Base-by-base conservation (phyloP, 2,888 invertebrate genomes). In the Lycophotia porphyrea region DNA sequence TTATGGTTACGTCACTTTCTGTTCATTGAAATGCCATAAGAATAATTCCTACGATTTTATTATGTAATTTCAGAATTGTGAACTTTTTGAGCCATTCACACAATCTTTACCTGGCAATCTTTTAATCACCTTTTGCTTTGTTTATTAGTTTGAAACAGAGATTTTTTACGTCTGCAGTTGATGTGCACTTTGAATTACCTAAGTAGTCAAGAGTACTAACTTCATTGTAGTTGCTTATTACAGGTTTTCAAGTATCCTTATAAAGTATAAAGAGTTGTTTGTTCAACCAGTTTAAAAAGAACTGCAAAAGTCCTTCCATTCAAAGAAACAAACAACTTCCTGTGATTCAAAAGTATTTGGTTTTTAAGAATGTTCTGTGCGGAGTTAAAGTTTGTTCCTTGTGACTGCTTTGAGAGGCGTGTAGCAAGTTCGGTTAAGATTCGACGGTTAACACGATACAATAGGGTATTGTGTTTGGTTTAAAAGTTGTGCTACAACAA, bases 361-460 rank as follows among this genome's bases (percentile, higher is more conserved):
- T 84, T 80, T 84, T 44, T 70, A 67, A 55, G 66, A 70, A 81
- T 58, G 63, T 63, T 63, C 15, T n/a, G 65, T 73, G 13, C 21
- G 11, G 27, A 70, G 61, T 18, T 47, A 36, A 67, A 74, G 74
- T 71, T 84, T 49, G 58, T 66, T 84, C 58, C 74, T 84, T 84
- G 81, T 47, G 70, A 80, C 67, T 72, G 47, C 58, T 84, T 58
- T 73, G 58, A 72, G 64, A 21, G 13, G 36, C 55, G 34, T 67
- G 70, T 84, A 55, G 27, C 39, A 52, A 73, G 66, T 84, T 84
- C 42, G 27, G 34, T 58, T 79, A 63, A 58, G 55, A 74, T 52
- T 81, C 52, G 34, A 72, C 52, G 52, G 60, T 49, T 64, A 71
- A 60, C 74, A 71, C 21, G 52, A 34, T 36, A 76, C 85, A 75